Percentiles rank a stretch among this genome's conserved stretches.
Evolutionary conservation across 1,140 invertebrate genomes (phyloP).

Genomic region (Stenopsyche tienmushanensis): DNA sequence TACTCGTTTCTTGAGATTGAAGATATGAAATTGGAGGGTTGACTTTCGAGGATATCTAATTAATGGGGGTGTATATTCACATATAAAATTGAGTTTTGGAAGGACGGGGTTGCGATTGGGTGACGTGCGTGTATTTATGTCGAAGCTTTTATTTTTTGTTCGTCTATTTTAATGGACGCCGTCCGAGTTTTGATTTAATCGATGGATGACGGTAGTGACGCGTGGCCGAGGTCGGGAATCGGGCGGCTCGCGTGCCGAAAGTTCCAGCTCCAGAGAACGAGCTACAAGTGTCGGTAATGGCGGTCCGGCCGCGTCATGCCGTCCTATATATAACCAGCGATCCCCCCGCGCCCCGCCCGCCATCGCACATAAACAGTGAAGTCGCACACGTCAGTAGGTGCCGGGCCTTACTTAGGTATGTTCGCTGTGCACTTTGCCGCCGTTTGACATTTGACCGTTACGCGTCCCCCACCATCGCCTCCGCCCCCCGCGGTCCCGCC

Average conservation of each 20-base stretch:
- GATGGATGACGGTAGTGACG: background rate
- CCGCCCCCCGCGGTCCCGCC: background rate
- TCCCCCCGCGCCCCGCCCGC: background rate
- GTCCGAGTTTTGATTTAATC: too few relatives aligned
- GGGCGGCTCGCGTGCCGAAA: background rate
- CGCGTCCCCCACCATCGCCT: background rate
- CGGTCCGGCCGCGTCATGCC: slow-evolving; percentile 16
- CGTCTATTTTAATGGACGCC: too few relatives aligned
- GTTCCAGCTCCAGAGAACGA: background rate
- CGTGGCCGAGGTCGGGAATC: background rate
- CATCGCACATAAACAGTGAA: background rate
- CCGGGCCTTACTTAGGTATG: background rate
- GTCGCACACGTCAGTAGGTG: slow-evolving; percentile 9
- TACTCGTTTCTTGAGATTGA: too few relatives aligned
- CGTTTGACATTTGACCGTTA: too few relatives aligned
- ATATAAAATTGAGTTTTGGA: too few relatives aligned
- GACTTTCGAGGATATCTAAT: too few relatives aligned
- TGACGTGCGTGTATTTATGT: too few relatives aligned
- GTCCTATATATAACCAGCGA: slow-evolving; percentile 11
- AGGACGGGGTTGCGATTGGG: too few relatives aligned
- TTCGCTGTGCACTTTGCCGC: background rate
- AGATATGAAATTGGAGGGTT: too few relatives aligned
- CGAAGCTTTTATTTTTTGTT: too few relatives aligned
- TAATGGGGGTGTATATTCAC: too few relatives aligned
- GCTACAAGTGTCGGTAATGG: slow-evolving; percentile 13